Base-by-base conservation (phyloP, 2,888 invertebrate species). In the Acleris sparsana region DNA sequence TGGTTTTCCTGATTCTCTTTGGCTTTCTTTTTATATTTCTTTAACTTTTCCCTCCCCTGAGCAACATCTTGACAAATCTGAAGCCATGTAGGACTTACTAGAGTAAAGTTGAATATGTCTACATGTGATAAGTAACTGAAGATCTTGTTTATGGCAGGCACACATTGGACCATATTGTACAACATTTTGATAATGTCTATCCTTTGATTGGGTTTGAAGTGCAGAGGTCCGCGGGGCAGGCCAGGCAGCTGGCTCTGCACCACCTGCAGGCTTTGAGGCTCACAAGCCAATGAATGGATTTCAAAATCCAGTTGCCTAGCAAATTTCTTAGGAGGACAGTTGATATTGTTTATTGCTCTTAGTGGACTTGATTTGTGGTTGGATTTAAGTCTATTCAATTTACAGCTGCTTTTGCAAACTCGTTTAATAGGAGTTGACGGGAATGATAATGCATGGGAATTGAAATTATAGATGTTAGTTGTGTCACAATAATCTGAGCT, bases 341-440 rank as follows among this genome's bases (percentile, higher is more conserved):
- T 56, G 2, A 63, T 44, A 58, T 65, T 65, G 43, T 69, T 69
- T 46, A 68, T 63, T 13, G 67, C 20, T 44, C 67, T 69, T 18
- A 69, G 51, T 33, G 72, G 71, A 67, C 71, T 69, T 56, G 63
- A 63, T 20, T 67, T 67, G 13, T 61, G 58, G 51, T 55, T 69
- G 17, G 46, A 68, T 29, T 53, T 63, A 6, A 58, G 48, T 43
- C 67, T 76, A 59, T 70, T 87, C 62, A 80, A 72, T 64, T 80
- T 86, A 72, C 89, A 88, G 71, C 82, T 87, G 67, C 76, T 80
- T 71, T 72, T 80, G 59, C 84, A 84, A 11, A 73, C 71, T 72
- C 80, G 86, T 71, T 92, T 92, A 25, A 91, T 79, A 68, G 92
- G 92, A 73, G 92, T 92, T 53, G 86, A 82, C 66, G 92, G 92